Evolutionary conservation across 2,888 invertebrate genomes (phyloP).

Genomic region (Clivina fossor): DNA sequence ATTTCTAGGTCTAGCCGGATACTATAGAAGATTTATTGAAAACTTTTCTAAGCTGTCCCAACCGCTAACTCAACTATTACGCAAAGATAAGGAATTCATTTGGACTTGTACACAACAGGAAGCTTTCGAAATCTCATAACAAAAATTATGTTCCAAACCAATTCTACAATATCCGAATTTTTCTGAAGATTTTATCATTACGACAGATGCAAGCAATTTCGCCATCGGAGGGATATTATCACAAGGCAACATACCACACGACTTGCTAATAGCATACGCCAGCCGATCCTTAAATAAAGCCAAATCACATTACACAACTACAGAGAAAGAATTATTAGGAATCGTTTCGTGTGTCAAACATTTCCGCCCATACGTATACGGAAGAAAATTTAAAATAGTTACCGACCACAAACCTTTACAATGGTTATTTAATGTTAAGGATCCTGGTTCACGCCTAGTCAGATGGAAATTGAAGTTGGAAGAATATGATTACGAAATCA

Average conservation of each 20-base stretch:
- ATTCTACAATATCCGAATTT: slow-evolving; percentile 31
- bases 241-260: slow-evolving; percentile 11
- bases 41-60: slow-evolving; percentile 31
- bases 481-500: slow-evolving; percentile 30
- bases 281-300: slow-evolving; percentile 23
- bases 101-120: slow-evolving; percentile 25
- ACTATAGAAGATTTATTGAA: slow-evolving; percentile 34
- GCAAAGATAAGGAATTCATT: slow-evolving; percentile 23
- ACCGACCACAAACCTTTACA: slow-evolving; percentile 28
- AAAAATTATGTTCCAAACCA: slow-evolving; percentile 11
- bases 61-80: slow-evolving; percentile 24
- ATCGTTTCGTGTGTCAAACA: slow-evolving; percentile 24
- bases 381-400: slow-evolving; percentile 23
- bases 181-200: slow-evolving; percentile 17
- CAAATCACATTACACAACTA: slow-evolving; percentile 22
- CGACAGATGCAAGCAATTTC: slow-evolving; percentile 18
- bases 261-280: slow-evolving; percentile 29
- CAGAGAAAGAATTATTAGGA: slow-evolving; percentile 24
- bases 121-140: slow-evolving; percentile 12
- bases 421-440: slow-evolving; percentile 24
- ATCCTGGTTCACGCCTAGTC: slow-evolving; percentile 19
- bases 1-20: slow-evolving; percentile 33
- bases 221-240: slow-evolving; percentile 26
- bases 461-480: slow-evolving; percentile 25
- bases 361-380: slow-evolving; percentile 28